Evolutionary conservation across 2,888 invertebrate species (phyloP).

Genomic region (Tineola bisselliella): DNA sequence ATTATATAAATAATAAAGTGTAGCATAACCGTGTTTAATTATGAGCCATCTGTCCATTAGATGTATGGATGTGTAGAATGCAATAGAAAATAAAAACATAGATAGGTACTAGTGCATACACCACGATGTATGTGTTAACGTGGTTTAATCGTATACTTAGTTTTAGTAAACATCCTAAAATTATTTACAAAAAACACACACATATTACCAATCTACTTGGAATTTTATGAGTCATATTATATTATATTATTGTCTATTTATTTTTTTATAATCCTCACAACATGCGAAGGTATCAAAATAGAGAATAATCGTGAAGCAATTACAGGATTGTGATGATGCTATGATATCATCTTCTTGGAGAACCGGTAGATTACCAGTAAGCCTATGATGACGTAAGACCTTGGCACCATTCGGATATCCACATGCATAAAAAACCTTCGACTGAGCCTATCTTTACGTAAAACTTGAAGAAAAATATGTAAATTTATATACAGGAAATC

Average conservation of each 20-base stretch:
- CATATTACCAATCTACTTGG: background rate
- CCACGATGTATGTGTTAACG: too few relatives aligned
- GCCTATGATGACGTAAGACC: slow-evolving; percentile 5
- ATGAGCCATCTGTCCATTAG: too few relatives aligned
- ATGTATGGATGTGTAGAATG: too few relatives aligned
- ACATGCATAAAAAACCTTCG: background rate
- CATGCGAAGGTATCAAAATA: background rate
- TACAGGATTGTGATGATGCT: background rate
- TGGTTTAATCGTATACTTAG: too few relatives aligned
- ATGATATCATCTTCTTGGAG: background rate
- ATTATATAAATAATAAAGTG: too few relatives aligned
- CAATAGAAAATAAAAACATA: too few relatives aligned
- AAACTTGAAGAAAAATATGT: background rate
- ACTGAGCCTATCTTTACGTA: background rate
- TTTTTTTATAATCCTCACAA: background rate
- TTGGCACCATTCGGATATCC: background rate
- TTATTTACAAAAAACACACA: background rate
- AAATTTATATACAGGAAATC: too few relatives aligned
- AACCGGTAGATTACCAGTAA: background rate
- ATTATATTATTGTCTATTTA: background rate
- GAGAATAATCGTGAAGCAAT: slow-evolving; percentile 3
- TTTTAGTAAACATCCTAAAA: too few relatives aligned
- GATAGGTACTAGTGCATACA: too few relatives aligned
- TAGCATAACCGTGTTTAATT: too few relatives aligned
- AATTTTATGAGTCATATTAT: background rate